Evolutionary conservation across 2,797 vertebrate species (phyloP).

Genomic region (Enteromius unitaeniatus): DNA sequence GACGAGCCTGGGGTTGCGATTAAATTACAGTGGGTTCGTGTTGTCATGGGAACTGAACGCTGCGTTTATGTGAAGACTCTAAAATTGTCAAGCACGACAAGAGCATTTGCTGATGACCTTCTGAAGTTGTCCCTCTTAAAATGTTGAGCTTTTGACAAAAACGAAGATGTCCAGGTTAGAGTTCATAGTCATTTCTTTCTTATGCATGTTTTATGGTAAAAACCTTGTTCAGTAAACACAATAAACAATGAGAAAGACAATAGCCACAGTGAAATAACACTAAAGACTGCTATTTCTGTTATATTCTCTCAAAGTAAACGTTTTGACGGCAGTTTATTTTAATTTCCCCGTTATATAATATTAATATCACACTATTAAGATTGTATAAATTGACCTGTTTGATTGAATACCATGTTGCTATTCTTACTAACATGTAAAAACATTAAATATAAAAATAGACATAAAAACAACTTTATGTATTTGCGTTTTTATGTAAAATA

Average conservation of each 20-base stretch:
- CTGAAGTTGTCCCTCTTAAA: conserved; percentile 51
- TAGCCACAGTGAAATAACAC: not conserved
- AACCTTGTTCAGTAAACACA: conserved; percentile 6
- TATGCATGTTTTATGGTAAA: not conserved
- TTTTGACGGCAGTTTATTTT: not conserved
- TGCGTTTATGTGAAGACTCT: conserved; percentile 67
- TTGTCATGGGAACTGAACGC: conserved; percentile 52
- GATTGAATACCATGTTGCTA: not conserved
- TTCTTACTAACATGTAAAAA: not conserved
- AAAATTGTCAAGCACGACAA: conserved; percentile 62
- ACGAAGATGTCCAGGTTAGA: not conserved
- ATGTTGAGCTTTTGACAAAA: conserved; percentile 29
- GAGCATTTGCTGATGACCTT: conserved; percentile 60
- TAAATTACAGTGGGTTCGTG: conserved; percentile 59
- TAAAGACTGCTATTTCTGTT: not conserved
- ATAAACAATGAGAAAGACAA: not conserved
- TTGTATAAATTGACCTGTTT: not conserved
- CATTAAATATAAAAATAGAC: not conserved
- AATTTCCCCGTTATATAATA: not conserved
- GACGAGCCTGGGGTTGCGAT: conserved; percentile 31
- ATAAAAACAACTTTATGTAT: not conserved
- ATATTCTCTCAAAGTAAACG: not conserved
- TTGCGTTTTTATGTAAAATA: too few species aligned
- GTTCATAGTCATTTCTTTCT: conserved; percentile 8
- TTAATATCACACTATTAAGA: not conserved